Base-by-base conservation (phyloP, 2,888 invertebrate genomes). In the Idaea biselata region DNA sequence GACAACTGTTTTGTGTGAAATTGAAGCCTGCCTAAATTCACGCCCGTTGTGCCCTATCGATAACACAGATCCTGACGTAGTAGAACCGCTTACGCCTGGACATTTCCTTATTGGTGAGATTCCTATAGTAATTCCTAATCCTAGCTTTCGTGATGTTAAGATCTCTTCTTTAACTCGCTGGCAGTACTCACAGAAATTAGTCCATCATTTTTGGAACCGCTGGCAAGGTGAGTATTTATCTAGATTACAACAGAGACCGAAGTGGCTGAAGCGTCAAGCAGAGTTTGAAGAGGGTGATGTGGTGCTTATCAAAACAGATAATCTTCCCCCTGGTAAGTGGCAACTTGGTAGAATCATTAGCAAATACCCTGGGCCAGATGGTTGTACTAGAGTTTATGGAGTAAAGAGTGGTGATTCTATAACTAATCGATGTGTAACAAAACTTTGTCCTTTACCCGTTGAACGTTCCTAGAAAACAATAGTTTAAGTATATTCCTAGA, bases 91-190 rank as follows among this genome's bases (percentile, higher is more conserved):
- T 1, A 77, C 75, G 7, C 75, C 75, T 5, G 75, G 73, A 17
- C 72, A 75, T 59, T 75, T 75, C 32, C 32, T 32, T 58, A 62
- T 74, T n/a, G 70, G 70, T 4, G 74, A 74, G 61, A 18, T 66
- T 7, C 67, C 66, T 7, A 61, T 71, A 5, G 57, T 58, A 2
- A 67, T 73, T 1, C 73, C 73, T 6, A 32, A 57, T 6, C 67
- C 66, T 8, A 58, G 69, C 16, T 58, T 67, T 0, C 18, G 58
- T 44, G 54, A 67, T 18, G 55, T 65, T n/a, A 64, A 58, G 4
- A 56, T 69, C 1, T 63, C 25, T n/a, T 33, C 62, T 18, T 59
- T 73, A 14, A 58, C 63, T 7, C 63, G 75, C 16, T 75, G 74
- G 74, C 72, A 73, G 17, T 60, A 66, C 14, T 60, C 60, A 8